A percentile compares a stretch with the other conserved stretches of the same genome.
Conservation (phyloP, 2,797 vertebrate species). For the Bufotes viridis region DNA sequence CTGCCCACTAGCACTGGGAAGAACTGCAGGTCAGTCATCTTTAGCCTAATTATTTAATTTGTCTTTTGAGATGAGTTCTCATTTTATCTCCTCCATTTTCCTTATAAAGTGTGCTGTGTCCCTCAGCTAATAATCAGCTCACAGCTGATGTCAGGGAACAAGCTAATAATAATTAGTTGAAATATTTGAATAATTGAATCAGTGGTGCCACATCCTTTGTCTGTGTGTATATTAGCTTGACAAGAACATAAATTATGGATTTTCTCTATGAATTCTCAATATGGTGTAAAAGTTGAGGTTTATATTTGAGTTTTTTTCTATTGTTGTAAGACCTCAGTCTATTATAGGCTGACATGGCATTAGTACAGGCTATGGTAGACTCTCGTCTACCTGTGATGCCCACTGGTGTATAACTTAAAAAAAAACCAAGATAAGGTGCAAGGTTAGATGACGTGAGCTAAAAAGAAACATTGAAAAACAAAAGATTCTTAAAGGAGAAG, state of each 20-base stretch:
- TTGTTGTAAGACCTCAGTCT: not conserved
- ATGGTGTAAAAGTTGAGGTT: not conserved
- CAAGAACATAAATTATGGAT: constrained; percentile 1
- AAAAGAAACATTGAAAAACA: not conserved
- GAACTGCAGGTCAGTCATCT: constrained; percentile 50
- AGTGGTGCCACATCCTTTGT: constrained; percentile 14
- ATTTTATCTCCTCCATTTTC: constrained; percentile 50
- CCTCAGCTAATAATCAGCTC: constrained; percentile 58
- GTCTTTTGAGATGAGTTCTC: constrained; percentile 60
- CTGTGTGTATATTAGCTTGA: constrained; percentile 37
- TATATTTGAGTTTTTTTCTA: not conserved
- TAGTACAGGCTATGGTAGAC: not conserved
- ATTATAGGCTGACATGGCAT: not conserved
- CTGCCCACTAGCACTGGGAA: constrained; percentile 40
- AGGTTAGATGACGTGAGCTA: not conserved
- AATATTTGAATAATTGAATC: constrained; percentile 54
- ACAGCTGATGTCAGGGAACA: constrained; percentile 52
- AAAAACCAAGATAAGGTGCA: not conserved
- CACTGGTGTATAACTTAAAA: not conserved
- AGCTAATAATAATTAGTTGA: constrained; percentile 61
- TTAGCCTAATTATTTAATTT: constrained; percentile 60
- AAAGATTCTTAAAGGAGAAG: not conserved
- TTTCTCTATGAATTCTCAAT: not conserved
- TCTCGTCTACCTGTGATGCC: not conserved
- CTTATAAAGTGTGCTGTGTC: constrained; percentile 45